Evolutionary conservation across 2,113 vertebrate genomes (phyloP), one percentile per base, ranked within the genome.

Genomic region (Gasterosteus aculeatus): DNA sequence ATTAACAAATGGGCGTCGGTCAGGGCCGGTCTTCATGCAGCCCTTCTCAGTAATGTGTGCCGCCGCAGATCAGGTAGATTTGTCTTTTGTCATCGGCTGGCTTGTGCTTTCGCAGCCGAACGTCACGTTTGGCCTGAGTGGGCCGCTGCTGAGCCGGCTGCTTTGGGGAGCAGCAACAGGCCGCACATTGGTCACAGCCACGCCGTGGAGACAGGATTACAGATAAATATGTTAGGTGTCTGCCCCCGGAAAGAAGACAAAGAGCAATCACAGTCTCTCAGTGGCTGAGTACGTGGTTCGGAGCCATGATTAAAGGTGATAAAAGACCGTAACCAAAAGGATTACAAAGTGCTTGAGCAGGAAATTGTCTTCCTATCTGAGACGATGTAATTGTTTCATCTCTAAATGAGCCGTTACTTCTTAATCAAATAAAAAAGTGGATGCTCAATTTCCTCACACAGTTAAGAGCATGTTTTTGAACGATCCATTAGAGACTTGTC

Each of bases 161-260:
- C 87, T 89, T 59, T 31, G 66, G 76, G 78, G 77, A 81, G 82
- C 84, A 81, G 78, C 80, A 83, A 77, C 89, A 84, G 87, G 90
- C 88, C 85, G 81, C 79, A 41, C 86, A 90, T 89, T 90, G 92
- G 93, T 92, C 91, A 92, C 90, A 75, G 91, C 78, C 72, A 83
- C 18, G 85, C 83, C 81, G 79, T 2, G 65, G 71, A 87, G 87
- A 91, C 85, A 83, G 71, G 90, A 92, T 93, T 92, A 88, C 81
- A 85, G 83, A 91, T 92, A 93, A 93, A 91, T 87, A 88, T 87
- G 89, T 91, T 89, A 89, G 90, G 86, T 88, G 86, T 90, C 89
- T 80, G 90, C 88, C 87, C 81, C 78, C 35, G 84, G 81, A 85
- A 78, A 80, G 77, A 77, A 82, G 79, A 89, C 85, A 90, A 83